These are phyloP conservation scores for Hippocampus abdominalis DNA, from an alignment of 2,113 vertebrate species.

Conservation along the genomic window DNA sequence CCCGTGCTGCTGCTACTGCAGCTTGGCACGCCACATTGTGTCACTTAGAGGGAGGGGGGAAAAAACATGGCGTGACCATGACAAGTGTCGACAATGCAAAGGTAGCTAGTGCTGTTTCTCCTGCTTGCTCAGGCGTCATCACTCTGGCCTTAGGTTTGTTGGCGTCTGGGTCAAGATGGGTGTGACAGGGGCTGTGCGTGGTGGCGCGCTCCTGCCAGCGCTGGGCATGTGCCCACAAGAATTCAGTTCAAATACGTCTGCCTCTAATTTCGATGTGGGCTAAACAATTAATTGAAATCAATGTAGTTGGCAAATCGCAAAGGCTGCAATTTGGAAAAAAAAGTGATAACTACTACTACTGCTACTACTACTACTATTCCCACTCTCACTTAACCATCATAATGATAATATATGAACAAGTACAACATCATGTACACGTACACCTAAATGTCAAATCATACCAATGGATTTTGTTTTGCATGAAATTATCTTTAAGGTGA, in stretches of 20 bases:
- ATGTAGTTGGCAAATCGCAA: too few species aligned
- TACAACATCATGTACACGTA: too few species aligned
- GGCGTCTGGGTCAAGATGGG: slow-evolving; percentile 41
- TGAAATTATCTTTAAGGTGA: too few species aligned
- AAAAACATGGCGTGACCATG: slow-evolving; percentile 14
- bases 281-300: too few species aligned
- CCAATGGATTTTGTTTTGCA: too few species aligned
- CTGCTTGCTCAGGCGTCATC: slow-evolving; percentile 22
- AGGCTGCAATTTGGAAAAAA: too few species aligned
- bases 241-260: background rate
- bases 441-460: too few species aligned
- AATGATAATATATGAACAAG: too few species aligned
- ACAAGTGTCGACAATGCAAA: slow-evolving; percentile 42
- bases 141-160: slow-evolving; percentile 33
- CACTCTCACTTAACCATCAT: too few species aligned
- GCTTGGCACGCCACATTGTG: background rate
- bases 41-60: slow-evolving; percentile 4
- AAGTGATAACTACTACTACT: too few species aligned
- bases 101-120: slow-evolving; percentile 7
- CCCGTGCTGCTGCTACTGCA: background rate
- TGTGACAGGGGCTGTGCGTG: background rate
- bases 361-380: too few species aligned
- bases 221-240: background rate
- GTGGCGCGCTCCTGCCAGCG: slow-evolving; percentile 7
- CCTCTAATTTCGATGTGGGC: background rate